These are phyloP conservation scores for Rhizoglyphus robini DNA, from an alignment of 1,140 invertebrate species.

Conservation along the genomic window DNA sequence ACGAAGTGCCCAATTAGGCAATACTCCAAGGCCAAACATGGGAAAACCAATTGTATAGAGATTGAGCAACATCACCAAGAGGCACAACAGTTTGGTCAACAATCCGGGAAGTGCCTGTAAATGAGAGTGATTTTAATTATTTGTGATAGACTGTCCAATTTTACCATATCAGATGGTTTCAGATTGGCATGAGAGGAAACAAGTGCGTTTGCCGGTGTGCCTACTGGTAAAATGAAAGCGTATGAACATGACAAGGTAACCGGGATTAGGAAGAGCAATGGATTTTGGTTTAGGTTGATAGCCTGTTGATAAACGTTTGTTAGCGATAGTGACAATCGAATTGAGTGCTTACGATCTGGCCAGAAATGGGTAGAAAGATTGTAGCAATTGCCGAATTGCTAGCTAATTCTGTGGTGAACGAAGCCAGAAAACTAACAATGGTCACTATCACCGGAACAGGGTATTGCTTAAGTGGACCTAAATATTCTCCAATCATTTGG, in stretches of 20 bases:
- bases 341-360: conserved; percentile 48
- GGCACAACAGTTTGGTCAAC: conserved; percentile 14
- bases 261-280: conserved; percentile 41
- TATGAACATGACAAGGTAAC: conserved; percentile 37
- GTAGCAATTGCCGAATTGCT: conserved; percentile 74
- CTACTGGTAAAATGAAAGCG: conserved; percentile 44
- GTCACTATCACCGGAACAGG: conserved; percentile 32
- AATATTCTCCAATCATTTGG: conserved; percentile 49
- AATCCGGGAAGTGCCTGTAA: conserved; percentile 3
- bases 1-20: conserved; percentile 15
- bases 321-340: background rate
- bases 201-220: conserved; percentile 44
- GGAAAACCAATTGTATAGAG: conserved; percentile 11
- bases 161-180: conserved; percentile 35
- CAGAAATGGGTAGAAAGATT: conserved; percentile 60
- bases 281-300: conserved; percentile 33
- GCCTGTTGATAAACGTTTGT: conserved; percentile 30
- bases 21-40: conserved; percentile 15
- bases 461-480: conserved; percentile 31
- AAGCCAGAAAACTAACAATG: conserved; percentile 37
- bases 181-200: conserved; percentile 37
- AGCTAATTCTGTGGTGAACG: conserved; percentile 59
- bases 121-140: background rate
- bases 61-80: conserved; percentile 17
- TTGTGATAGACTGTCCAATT: background rate